These are phyloP conservation scores for Leptinotarsa juncta DNA, from an alignment of 2,888 invertebrate species.

Conservation along the genomic window DNA sequence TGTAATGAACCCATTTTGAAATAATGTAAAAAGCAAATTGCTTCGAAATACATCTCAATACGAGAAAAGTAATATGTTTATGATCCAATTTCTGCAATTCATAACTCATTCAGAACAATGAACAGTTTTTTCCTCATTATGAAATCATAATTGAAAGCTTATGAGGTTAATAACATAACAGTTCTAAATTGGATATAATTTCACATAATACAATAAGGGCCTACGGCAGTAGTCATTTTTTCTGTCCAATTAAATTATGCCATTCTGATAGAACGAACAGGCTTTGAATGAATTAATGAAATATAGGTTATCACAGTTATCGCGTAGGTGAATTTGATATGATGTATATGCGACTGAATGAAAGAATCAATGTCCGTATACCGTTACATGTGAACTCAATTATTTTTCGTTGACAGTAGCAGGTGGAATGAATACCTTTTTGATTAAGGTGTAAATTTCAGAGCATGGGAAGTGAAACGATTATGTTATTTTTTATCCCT, in stretches of 20 bases:
- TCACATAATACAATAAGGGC: slow-evolving; percentile 37
- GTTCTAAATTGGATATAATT: slow-evolving; percentile 30
- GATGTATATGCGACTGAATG: not conserved
- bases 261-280: not conserved
- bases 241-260: slow-evolving; percentile 16
- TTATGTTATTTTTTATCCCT: too few relatives aligned
- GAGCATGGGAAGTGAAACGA: not conserved
- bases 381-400: slow-evolving; percentile 13
- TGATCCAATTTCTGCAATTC: slow-evolving; percentile 6
- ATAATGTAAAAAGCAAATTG: slow-evolving; percentile 10
- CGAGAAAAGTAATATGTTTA: slow-evolving; percentile 8
- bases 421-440: slow-evolving; percentile 6
- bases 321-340: slow-evolving; percentile 15
- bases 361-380: slow-evolving; percentile 10
- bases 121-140: slow-evolving; percentile 2
- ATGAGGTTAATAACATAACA: slow-evolving; percentile 41
- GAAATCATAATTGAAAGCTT: slow-evolving; percentile 7
- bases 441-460: not conserved
- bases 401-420: slow-evolving; percentile 5
- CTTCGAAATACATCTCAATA: slow-evolving; percentile 9
- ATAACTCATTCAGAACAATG: slow-evolving; percentile 7
- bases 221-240: slow-evolving; percentile 22
- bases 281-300: slow-evolving; percentile 6
- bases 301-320: slow-evolving; percentile 14
- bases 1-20: not conserved